phyloP scores from a whole-genome alignment of 2,113 vertebrate genomes.

The Paralichthys olivaceus region DNA sequence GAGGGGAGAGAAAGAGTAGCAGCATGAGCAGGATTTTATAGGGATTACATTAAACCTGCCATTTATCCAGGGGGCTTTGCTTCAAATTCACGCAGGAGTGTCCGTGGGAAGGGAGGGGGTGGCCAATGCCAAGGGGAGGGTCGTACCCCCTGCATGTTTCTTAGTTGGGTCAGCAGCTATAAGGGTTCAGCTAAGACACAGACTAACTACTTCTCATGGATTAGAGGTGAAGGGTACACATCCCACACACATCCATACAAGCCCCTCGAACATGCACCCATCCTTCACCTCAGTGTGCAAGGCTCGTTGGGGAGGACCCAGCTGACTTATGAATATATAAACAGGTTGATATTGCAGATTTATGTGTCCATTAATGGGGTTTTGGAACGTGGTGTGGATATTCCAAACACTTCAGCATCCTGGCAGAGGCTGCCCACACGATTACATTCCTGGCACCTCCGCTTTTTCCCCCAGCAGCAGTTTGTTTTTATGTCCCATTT shows the following conservation, averaged over 20 bases:
- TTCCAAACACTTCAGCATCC: slow-evolving; percentile 70
- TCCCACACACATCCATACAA: slow-evolving; percentile 55
- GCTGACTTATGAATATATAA: slow-evolving; percentile 64
- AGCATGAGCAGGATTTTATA: slow-evolving; percentile 79
- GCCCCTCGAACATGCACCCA: slow-evolving; percentile 12
- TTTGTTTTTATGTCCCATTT: slow-evolving; percentile 54
- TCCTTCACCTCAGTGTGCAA: background rate
- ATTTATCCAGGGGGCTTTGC: slow-evolving; percentile 78
- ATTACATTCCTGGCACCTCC: slow-evolving; percentile 69
- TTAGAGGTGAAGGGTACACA: slow-evolving; percentile 43
- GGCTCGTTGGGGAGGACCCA: slow-evolving; percentile 36
- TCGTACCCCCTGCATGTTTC: slow-evolving; percentile 49
- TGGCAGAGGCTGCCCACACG: slow-evolving; percentile 39
- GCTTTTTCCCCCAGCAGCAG: slow-evolving; percentile 29
- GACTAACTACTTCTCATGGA: slow-evolving; percentile 58
- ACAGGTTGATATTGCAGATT: slow-evolving; percentile 65
- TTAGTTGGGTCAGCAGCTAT: slow-evolving; percentile 55
- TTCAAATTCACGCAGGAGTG: slow-evolving; percentile 70
- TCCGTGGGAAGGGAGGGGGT: slow-evolving; percentile 60
- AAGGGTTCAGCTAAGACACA: slow-evolving; percentile 42
- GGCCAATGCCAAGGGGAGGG: slow-evolving; percentile 53
- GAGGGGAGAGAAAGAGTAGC: slow-evolving; percentile 74
- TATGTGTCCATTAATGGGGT: slow-evolving; percentile 63
- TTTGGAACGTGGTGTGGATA: slow-evolving; percentile 60
- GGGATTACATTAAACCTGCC: slow-evolving; percentile 83